A percentile compares a stretch with the other conserved stretches of the same genome.
These are phyloP conservation scores for Sclerodermus sp. DNA, from an alignment of 2,888 invertebrate genomes.

Conservation along the genomic window DNA sequence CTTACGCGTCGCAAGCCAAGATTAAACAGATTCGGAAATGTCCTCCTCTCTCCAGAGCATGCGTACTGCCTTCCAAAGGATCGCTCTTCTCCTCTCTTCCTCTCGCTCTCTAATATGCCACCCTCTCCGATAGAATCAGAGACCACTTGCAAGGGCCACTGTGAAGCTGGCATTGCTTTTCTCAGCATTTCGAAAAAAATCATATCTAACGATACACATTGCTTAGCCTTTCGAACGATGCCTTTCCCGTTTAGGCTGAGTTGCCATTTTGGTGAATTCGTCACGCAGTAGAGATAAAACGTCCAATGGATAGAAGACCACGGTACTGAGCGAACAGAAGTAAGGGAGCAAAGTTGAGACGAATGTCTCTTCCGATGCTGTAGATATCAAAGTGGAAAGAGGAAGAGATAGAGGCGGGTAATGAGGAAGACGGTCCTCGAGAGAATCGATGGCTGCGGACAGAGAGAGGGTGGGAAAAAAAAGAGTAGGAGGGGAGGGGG, in stretches of 20 bases:
- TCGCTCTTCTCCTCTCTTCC: not conserved
- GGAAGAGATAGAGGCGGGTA: constrained; percentile 15
- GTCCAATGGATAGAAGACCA: too few relatives aligned
- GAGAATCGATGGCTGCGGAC: constrained; percentile 24
- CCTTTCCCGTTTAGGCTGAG: too few relatives aligned
- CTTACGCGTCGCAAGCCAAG: constrained; percentile 52
- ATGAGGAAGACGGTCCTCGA: constrained; percentile 29
- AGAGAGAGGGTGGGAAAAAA: not conserved
- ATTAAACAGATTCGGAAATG: constrained; percentile 58
- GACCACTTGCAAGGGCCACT: too few relatives aligned
- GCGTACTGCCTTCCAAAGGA: not conserved
- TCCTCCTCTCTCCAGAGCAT: constrained; percentile 20
- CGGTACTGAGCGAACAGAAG: too few relatives aligned
- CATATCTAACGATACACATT: too few relatives aligned
- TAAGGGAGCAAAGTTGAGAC: too few relatives aligned
- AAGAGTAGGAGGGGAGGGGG: constrained; percentile 8
- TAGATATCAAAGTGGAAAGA: not conserved
- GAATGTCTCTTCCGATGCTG: not conserved
- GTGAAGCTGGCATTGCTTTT: too few relatives aligned
- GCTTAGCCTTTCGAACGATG: too few relatives aligned
- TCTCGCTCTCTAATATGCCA: constrained; percentile 15
- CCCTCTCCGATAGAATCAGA: too few relatives aligned
- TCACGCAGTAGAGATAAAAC: too few relatives aligned
- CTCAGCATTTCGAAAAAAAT: too few relatives aligned
- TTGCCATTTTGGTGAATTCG: too few relatives aligned